phyloP scores from a whole-genome alignment of 2,797 vertebrate species.

The Gila robusta region DNA sequence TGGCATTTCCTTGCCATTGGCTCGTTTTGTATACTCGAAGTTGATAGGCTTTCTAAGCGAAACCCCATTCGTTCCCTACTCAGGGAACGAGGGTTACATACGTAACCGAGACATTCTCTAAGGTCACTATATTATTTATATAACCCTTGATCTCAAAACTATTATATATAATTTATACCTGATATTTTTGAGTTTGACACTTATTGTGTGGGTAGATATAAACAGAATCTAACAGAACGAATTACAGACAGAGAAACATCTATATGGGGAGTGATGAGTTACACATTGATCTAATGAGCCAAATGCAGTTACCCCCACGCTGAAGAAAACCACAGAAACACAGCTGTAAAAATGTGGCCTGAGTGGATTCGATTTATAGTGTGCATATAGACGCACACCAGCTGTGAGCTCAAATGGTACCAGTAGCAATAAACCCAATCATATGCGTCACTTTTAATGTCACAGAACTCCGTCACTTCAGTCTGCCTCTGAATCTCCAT shows the following conservation, averaged over 20 bases:
- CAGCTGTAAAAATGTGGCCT: conserved; percentile 20
- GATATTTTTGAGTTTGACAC: conserved; percentile 18
- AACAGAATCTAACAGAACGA: conserved; percentile 15
- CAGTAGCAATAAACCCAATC: conserved; percentile 31
- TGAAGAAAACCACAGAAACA: conserved; percentile 28
- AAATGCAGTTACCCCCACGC: not conserved
- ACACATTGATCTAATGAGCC: conserved; percentile 16
- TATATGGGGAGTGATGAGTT: not conserved
- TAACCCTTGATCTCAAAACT: conserved; percentile 10
- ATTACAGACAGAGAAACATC: conserved; percentile 12
- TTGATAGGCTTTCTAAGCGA: too few relatives aligned
- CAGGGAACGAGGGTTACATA: too few relatives aligned
- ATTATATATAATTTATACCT: conserved; percentile 27
- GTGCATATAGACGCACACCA: conserved; percentile 35
- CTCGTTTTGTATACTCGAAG: too few relatives aligned
- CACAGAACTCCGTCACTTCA: conserved; percentile 21
- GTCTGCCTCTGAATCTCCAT: conserved; percentile 25
- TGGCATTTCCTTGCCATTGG: too few relatives aligned
- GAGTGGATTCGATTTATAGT: conserved; percentile 38
- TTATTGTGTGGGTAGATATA: conserved; percentile 7
- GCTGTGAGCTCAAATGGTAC: conserved; percentile 41
- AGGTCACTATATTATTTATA: conserved; percentile 9
- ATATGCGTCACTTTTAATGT: conserved; percentile 20
- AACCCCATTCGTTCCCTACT: too few relatives aligned
- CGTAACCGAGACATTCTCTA: not conserved